phyloP scores from a whole-genome alignment of 2,797 vertebrate species.

The Sebastes steindachneri region DNA sequence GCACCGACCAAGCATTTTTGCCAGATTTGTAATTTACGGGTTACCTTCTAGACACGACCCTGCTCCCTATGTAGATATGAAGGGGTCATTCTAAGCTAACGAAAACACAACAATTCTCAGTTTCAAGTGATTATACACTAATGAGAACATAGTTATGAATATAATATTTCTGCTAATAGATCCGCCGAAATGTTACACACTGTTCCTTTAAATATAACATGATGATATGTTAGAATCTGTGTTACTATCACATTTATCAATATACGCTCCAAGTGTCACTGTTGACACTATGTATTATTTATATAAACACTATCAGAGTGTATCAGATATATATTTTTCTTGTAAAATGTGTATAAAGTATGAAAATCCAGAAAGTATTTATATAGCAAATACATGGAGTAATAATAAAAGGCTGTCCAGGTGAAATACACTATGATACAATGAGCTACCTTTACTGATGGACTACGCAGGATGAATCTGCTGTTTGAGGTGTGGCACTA shows the following conservation, averaged over 20 bases:
- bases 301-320: background rate
- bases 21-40: too few species aligned
- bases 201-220: background rate
- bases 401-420: background rate
- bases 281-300: background rate
- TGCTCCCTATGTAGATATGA: too few species aligned
- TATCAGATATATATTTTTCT: background rate
- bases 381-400: background rate
- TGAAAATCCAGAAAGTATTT: background rate
- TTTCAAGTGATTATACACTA: too few species aligned
- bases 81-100: too few species aligned
- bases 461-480: background rate
- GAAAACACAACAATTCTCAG: too few species aligned
- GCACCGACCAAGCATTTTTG: too few species aligned
- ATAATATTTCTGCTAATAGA: too few species aligned
- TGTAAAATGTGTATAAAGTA: background rate
- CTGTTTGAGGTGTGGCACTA: background rate
- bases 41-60: too few species aligned
- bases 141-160: too few species aligned
- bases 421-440: background rate
- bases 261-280: background rate
- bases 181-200: background rate
- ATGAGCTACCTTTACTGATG: background rate
- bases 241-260: background rate
- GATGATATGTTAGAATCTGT: background rate